Conservation (phyloP, 2,797 vertebrate species). For the Rhincodon typus region DNA sequence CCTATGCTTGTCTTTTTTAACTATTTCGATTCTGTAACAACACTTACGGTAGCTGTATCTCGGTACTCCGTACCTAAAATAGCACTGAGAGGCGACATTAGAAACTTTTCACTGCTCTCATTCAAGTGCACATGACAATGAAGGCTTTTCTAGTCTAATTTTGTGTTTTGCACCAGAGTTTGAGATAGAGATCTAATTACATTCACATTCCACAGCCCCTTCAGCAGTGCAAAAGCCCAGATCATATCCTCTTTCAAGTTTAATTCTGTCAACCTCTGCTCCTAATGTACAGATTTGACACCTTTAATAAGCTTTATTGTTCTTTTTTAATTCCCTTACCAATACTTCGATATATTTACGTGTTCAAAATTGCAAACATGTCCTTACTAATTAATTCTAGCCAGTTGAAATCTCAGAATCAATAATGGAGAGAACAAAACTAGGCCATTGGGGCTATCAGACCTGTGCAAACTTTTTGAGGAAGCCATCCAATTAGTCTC, state of each 20-base stretch:
- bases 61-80: too few relatives aligned
- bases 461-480: not conserved
- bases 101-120: too few relatives aligned
- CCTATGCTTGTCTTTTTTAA: too few relatives aligned
- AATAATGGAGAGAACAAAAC: not conserved
- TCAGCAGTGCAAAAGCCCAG: not conserved
- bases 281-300: not conserved
- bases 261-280: not conserved
- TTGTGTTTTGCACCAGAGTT: not conserved
- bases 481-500: not conserved
- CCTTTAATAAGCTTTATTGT: constrained; percentile 3
- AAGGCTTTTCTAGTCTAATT: not conserved
- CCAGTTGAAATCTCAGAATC: not conserved
- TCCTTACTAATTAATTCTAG: not conserved
- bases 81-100: too few relatives aligned
- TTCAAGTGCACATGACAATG: too few relatives aligned
- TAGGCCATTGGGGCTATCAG: not conserved
- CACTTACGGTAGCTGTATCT: too few relatives aligned
- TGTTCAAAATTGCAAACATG: not conserved
- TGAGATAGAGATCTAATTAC: not conserved
- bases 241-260: not conserved
- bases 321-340: not conserved
- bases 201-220: not conserved
- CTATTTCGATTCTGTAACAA: too few relatives aligned
- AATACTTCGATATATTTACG: not conserved